Conservation (phyloP, 2,888 invertebrate species). For the Aquatica leii region DNA sequence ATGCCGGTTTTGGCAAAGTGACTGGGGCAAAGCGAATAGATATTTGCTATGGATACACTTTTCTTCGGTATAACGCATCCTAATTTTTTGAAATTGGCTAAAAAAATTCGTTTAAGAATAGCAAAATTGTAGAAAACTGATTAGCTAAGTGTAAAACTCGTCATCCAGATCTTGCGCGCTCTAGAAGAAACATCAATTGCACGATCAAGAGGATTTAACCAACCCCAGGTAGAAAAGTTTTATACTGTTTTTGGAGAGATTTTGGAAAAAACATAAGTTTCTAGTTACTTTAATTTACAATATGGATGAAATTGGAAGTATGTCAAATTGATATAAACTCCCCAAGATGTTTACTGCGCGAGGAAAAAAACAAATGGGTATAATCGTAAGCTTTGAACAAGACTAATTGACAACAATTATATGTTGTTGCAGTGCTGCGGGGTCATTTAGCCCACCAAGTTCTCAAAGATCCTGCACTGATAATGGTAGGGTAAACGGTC, state of each 20-base stretch:
- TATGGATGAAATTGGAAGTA: conserved; percentile 29
- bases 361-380: no score
- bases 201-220: conserved; percentile 33
- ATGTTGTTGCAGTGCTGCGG: conserved; percentile 48
- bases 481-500: conserved; percentile 44
- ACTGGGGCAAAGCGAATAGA: not conserved
- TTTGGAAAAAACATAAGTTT: not conserved
- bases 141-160: conserved; percentile 38
- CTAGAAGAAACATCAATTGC: conserved; percentile 35
- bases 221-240: no score
- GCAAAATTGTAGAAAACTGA: conserved; percentile 40
- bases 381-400: no score
- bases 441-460: conserved; percentile 49
- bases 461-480: conserved; percentile 40
- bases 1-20: not conserved
- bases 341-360: conserved; percentile 58
- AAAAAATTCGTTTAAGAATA: conserved; percentile 34
- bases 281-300: conserved; percentile 32
- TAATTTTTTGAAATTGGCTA: conserved; percentile 32
- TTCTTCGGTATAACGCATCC: conserved; percentile 26
- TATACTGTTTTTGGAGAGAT: conserved; percentile 18
- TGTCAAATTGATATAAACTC: conserved; percentile 17
- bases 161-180: conserved; percentile 38
- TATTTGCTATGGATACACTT: conserved; percentile 8
- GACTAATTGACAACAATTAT: conserved; percentile 44